Conservation (phyloP, 2,113 vertebrate species). For the Tichodroma muraria region DNA sequence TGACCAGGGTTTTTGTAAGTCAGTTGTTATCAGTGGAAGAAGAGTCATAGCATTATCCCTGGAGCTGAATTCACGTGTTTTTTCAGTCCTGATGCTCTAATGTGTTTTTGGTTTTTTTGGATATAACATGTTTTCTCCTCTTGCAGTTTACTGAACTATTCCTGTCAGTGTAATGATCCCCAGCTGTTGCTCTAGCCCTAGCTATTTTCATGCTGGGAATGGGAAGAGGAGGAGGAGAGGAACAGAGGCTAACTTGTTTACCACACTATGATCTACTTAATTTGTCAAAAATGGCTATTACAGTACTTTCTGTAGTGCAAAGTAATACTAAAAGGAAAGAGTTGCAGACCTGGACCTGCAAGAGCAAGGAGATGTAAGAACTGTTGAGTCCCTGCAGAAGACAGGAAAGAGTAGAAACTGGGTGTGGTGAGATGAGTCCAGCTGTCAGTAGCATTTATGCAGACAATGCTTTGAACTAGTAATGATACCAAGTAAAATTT, state of each 20-base stretch:
- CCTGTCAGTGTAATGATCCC: conserved; percentile 72
- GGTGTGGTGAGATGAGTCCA: background rate
- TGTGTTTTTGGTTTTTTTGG: conserved; percentile 44
- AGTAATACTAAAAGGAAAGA: background rate
- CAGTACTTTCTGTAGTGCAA: background rate
- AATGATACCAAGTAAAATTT: conserved; percentile 8
- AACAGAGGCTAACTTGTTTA: conserved; percentile 40
- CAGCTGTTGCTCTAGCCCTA: conserved; percentile 73
- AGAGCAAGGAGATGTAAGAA: background rate
- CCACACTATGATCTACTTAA: background rate
- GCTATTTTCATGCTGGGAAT: conserved; percentile 57
- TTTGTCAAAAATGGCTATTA: background rate
- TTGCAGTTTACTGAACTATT: conserved; percentile 71
- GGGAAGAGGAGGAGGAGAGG: conserved; percentile 27
- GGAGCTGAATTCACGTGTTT: background rate
- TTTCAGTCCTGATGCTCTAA: conserved; percentile 39
- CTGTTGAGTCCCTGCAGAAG: no score
- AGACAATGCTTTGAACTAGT: conserved; percentile 39
- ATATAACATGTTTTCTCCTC: conserved; percentile 59
- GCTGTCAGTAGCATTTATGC: conserved; percentile 28
- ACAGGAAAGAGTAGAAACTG: background rate
- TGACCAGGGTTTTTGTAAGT: background rate
- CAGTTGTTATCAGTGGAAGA: background rate
- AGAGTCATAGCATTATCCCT: background rate
- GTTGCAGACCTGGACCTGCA: background rate